phyloP scores from a whole-genome alignment of 2,113 vertebrate species.

The Corythornis cristatus region DNA sequence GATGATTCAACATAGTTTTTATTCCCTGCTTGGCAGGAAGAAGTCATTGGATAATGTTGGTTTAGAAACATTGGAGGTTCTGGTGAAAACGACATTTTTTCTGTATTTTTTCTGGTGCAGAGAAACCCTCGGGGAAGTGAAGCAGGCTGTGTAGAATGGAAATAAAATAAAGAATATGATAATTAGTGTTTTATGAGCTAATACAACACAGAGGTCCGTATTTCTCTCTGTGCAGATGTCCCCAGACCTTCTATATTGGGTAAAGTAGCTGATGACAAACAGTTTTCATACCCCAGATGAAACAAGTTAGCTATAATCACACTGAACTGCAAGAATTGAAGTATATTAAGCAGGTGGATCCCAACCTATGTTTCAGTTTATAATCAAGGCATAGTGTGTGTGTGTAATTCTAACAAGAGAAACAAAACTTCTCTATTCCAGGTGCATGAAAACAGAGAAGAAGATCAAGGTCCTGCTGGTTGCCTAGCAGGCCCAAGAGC shows the following conservation, averaged over 20 bases:
- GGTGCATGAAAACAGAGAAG: background rate
- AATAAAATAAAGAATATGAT: slow-evolving; percentile 29
- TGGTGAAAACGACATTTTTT: background rate
- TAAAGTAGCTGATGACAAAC: slow-evolving; percentile 38
- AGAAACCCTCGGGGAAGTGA: background rate
- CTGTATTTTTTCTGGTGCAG: background rate
- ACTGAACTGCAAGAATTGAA: slow-evolving; percentile 25
- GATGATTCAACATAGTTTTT: background rate
- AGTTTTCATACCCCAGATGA: slow-evolving; percentile 4
- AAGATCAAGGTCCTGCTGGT: background rate
- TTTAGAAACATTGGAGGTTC: background rate
- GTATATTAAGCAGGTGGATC: slow-evolving; percentile 47
- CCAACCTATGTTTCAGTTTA: slow-evolving; percentile 15
- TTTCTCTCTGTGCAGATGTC: slow-evolving; percentile 15
- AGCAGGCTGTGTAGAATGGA: background rate
- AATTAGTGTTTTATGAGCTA: slow-evolving; percentile 21
- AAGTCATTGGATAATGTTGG: background rate
- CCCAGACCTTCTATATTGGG: background rate
- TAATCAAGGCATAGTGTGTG: background rate
- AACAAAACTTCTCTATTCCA: background rate
- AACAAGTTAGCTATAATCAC: slow-evolving; percentile 32
- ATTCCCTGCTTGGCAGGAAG: background rate
- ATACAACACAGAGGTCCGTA: slow-evolving; percentile 27
- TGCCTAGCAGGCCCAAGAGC: background rate
- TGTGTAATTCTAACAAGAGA: slow-evolving; percentile 13